Conservation (phyloP, 23 tunicate species). For the Botrylloides violaceus region DNA sequence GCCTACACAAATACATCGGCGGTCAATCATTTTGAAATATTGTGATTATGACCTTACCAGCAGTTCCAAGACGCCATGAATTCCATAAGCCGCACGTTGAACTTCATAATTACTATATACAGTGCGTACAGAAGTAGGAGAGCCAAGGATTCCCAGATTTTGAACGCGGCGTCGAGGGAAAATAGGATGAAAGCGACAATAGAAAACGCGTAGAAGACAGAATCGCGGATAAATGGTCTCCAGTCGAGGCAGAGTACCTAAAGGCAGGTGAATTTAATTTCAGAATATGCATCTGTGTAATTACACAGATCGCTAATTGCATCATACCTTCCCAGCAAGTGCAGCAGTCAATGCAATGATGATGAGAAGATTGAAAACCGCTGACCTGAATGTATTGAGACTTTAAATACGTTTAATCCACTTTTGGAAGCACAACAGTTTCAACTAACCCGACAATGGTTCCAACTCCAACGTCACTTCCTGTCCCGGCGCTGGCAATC, state of each 20-base stretch:
- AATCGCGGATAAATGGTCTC: constrained; percentile 80
- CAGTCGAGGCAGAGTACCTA: constrained; percentile 71
- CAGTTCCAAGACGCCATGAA: constrained; percentile 31
- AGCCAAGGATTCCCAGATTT: constrained; percentile 68
- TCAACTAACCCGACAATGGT: constrained; percentile 77
- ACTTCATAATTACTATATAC: constrained; percentile 70
- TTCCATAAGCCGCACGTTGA: constrained; percentile 64
- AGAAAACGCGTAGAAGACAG: constrained; percentile 71
- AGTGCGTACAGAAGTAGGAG: constrained; percentile 52
- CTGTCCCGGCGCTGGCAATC: constrained; percentile 78
- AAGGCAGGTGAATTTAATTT: background rate
- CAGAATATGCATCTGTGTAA: background rate
- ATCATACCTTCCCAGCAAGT: constrained; percentile 62
- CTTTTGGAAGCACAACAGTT: no score
- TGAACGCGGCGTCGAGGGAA: constrained; percentile 60
- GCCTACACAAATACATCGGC: background rate
- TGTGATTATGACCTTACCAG: constrained; percentile 41
- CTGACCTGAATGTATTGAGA: constrained; percentile 61
- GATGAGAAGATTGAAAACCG: constrained; percentile 91
- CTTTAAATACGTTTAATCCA: no score
- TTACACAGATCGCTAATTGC: no score
- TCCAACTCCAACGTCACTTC: constrained; percentile 97
- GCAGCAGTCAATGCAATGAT: constrained; percentile 87
- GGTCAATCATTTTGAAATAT: no score
- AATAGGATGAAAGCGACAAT: constrained; percentile 57